Evolutionary conservation across 2,888 invertebrate genomes (phyloP), one percentile per base, ranked within the genome.

Genomic region (Eucera pruinosa): DNA sequence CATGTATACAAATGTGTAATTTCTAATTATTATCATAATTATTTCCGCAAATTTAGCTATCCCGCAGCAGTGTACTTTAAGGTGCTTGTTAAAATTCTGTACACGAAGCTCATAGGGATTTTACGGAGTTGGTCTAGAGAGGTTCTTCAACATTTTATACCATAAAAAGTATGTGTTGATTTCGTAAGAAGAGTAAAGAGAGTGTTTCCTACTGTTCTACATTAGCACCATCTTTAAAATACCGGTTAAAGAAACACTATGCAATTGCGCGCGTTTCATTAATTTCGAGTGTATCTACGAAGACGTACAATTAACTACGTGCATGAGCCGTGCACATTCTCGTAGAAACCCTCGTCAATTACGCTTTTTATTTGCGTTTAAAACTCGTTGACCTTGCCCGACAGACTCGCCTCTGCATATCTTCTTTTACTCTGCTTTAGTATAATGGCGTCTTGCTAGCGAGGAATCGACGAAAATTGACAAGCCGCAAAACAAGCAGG

Each of bases 361-460:
- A 64, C 47, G 69, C 43, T 73, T 66, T 70, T 81, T 81, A 70
- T 80, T 80, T 55, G 66, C 27, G 41, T 76, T n/a, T 54, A 47
- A 70, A 55, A 81, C 81, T 67, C 62, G 81, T 73, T 77, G 72
- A 77, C 81, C 81, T 81, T 81, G 81, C 57, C 47, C 64, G 47
- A 57, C n/a, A n/a, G 57, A 62, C 75, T 75, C 27, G 61, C 60
- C 67, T 64, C 41, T 47, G 25, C 73, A 30, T 55, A 30, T 79
- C 57, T 62, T 70, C 66, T 62, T 36, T 64, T 54, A 64, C 25
- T 45, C 13, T 52, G 41, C 25, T 15, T 25, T 27, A 66, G 25
- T 33, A 36, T 48, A 64, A 77, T 77, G 52, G 45, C 77, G 62
- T 41, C 47, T 43, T 30, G 47, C 58, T 36, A 25, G 25, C 65